These are phyloP conservation scores for Ceratoteleas bidentatus DNA, from an alignment of 1,140 invertebrate genomes.

Conservation along the genomic window DNA sequence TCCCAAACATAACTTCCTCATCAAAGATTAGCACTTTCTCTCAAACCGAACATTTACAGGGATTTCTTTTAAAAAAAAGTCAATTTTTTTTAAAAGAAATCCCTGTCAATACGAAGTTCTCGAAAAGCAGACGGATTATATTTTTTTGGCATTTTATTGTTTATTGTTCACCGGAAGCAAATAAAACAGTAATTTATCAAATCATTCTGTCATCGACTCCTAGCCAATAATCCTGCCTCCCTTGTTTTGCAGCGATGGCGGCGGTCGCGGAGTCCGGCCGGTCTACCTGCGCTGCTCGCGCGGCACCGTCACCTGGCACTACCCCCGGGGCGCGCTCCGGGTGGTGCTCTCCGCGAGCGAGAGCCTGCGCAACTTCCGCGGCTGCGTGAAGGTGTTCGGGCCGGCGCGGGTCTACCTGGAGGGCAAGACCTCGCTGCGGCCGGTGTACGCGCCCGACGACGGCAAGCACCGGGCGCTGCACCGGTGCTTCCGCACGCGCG, in stretches of 20 bases:
- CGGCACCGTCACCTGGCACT: constrained; percentile 87
- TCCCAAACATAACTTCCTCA: no score
- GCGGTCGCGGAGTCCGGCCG: constrained; percentile 86
- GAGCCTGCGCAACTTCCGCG: constrained; percentile 84
- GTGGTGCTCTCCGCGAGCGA: constrained; percentile 85
- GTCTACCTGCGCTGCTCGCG: constrained; percentile 89
- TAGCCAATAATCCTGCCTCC: no score
- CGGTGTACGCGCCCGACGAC: constrained; percentile 85
- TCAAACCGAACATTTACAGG: no score
- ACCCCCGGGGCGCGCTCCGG: constrained; percentile 88
- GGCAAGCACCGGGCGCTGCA: constrained; percentile 83
- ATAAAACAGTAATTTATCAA: no score
- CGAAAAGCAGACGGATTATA: no score
- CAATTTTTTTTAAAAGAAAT: no score
- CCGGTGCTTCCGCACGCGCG: constrained; percentile 85
- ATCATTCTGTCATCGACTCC: no score
- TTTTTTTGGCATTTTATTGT: no score
- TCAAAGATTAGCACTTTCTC: no score
- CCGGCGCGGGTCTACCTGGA: constrained; percentile 87
- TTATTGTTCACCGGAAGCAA: no score
- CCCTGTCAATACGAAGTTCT: no score
- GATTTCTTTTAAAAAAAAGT: no score
- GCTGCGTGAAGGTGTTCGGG: constrained; percentile 85
- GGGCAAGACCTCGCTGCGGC: constrained; percentile 83
- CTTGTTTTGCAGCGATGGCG: constrained; percentile 76